These are phyloP conservation scores for Drosophila peninsularis DNA, from an alignment of 2,888 invertebrate species.

Conservation along the genomic window DNA sequence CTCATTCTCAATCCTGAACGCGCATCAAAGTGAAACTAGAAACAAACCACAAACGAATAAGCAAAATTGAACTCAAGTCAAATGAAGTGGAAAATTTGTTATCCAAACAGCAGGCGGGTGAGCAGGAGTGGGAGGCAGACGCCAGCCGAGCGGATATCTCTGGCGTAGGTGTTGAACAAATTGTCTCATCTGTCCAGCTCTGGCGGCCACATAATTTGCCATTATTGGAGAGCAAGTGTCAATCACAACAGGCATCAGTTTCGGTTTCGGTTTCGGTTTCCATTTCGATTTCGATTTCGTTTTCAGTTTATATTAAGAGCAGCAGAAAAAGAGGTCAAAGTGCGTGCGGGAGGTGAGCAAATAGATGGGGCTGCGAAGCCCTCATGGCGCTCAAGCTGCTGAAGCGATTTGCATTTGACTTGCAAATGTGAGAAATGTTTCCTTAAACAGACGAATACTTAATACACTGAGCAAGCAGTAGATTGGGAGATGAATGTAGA, in stretches of 20 bases:
- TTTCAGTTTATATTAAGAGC: constrained; percentile 1
- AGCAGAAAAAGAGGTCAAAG: not conserved
- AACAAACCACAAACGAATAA: constrained; percentile 6
- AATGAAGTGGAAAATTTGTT: constrained; percentile 77
- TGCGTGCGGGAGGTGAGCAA: not conserved
- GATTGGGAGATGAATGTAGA: too few species aligned
- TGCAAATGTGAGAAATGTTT: constrained; percentile 48
- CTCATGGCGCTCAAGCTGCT: constrained; percentile 13
- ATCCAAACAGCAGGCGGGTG: constrained; percentile 46
- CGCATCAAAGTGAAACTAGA: not conserved
- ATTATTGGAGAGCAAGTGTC: constrained; percentile 52
- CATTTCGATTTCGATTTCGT: not conserved
- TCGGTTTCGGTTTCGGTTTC: constrained; percentile 7
- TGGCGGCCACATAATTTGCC: constrained; percentile 53
- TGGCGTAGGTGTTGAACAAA: constrained; percentile 20
- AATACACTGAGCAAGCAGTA: too few species aligned
- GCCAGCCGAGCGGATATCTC: constrained; percentile 27
- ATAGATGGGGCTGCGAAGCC: not conserved
- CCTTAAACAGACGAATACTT: not conserved
- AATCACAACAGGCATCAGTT: constrained; percentile 34
- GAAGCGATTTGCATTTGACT: constrained; percentile 48
- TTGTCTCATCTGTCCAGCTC: constrained; percentile 5
- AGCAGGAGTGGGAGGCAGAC: too few species aligned
- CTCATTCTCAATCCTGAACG: not conserved
- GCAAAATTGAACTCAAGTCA: constrained; percentile 21